Percentiles rank a stretch among this genome's conserved stretches.
phyloP scores from a whole-genome alignment of 2,113 vertebrate species.

The Hemiscyllium ocellatum region DNA sequence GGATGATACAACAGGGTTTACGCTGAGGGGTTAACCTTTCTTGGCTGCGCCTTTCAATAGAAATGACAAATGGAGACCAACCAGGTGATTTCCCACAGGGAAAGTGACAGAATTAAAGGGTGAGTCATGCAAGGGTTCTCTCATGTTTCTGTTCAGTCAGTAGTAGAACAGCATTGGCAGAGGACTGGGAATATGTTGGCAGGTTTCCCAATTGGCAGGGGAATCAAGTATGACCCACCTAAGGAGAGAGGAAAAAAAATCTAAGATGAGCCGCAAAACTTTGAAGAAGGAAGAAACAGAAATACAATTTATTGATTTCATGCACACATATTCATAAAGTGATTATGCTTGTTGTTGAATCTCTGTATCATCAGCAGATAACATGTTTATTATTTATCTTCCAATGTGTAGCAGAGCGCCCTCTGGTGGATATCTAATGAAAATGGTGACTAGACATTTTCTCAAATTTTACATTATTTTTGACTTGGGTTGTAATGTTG shows the following conservation, averaged over 20 bases:
- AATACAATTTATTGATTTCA: background rate
- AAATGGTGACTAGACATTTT: background rate
- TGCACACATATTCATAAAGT: background rate
- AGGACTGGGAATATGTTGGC: background rate
- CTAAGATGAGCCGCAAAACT: background rate
- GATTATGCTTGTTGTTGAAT: background rate
- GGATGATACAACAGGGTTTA: background rate
- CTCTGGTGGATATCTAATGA: background rate
- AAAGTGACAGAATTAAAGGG: slow-evolving; percentile 15
- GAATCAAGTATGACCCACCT: background rate
- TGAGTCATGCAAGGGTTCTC: slow-evolving; percentile 27
- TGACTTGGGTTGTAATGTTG: background rate
- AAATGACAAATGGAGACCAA: background rate
- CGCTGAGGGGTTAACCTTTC: background rate
- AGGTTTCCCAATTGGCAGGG: slow-evolving; percentile 11
- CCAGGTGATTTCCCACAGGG: background rate
- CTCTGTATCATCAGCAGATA: background rate
- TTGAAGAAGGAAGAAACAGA: background rate
- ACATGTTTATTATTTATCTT: slow-evolving; percentile 1
- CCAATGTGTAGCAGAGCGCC: slow-evolving; percentile 22
- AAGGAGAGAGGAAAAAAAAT: background rate
- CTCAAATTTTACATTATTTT: background rate
- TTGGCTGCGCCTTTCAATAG: background rate
- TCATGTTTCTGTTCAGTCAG: background rate
- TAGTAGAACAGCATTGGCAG: slow-evolving; percentile 3